Conservation (phyloP, 2,888 invertebrate species). For the Brassicogethes aeneus region DNA sequence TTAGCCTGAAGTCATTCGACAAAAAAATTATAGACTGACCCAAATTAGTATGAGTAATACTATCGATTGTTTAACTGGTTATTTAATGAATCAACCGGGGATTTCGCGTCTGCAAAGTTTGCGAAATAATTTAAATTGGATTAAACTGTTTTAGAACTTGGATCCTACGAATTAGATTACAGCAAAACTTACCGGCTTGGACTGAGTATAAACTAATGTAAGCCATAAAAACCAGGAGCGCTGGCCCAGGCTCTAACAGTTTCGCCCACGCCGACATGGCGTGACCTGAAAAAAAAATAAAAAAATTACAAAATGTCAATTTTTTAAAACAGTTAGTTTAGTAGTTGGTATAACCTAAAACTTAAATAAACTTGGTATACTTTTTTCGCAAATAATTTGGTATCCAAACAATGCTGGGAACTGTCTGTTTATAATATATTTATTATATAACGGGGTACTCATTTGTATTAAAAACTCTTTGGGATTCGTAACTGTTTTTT, state of each 20-base stretch:
- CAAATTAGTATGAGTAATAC: no score
- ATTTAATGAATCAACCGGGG: no score
- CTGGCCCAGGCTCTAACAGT: slow-evolving; percentile 41
- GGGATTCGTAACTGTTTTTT: slow-evolving; percentile 1
- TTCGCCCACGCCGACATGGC: slow-evolving; percentile 50
- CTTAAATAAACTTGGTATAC: background rate
- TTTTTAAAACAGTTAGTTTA: background rate
- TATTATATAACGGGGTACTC: background rate
- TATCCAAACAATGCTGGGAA: background rate
- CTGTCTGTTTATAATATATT: background rate
- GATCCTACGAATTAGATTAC: no score
- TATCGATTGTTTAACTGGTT: no score
- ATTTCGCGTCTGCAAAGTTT: no score
- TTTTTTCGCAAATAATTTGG: background rate
- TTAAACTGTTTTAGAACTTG: no score
- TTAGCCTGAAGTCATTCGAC: no score
- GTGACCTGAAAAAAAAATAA: slow-evolving; percentile 39
- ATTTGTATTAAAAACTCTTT: slow-evolving; percentile 3
- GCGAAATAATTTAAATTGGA: no score
- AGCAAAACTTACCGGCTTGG: slow-evolving; percentile 38
- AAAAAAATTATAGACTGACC: no score
- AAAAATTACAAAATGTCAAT: slow-evolving; percentile 4
- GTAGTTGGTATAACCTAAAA: no score
- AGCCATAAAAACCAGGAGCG: slow-evolving; percentile 15
- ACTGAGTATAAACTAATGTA: slow-evolving; percentile 21